Evolutionary conservation across 2,888 invertebrate species (phyloP).

Genomic region (Coelogynopora nodosa): DNA sequence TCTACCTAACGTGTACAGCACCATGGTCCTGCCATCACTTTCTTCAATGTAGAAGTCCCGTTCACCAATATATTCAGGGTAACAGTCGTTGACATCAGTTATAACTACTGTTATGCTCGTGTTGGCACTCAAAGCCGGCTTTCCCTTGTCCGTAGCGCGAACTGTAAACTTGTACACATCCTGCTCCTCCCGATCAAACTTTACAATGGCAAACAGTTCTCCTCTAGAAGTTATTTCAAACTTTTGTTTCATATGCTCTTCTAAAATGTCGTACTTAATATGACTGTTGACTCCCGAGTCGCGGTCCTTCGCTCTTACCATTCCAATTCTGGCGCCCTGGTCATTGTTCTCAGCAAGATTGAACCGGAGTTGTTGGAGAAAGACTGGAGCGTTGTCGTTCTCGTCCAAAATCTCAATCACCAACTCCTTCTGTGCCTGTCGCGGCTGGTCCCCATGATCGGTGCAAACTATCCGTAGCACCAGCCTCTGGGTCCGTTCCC

Average conservation of each 20-base stretch:
- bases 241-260: background rate
- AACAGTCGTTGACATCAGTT: constrained; percentile 34
- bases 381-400: constrained; percentile 37
- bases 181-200: constrained; percentile 32
- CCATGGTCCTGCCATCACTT: constrained; percentile 18
- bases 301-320: background rate
- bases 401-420: constrained; percentile 8
- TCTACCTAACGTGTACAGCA: background rate
- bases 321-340: constrained; percentile 32
- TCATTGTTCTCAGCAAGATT: constrained; percentile 28
- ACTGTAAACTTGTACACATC: constrained; percentile 16
- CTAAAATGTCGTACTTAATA: constrained; percentile 1
- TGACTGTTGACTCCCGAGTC: constrained; percentile 2
- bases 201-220: constrained; percentile 11
- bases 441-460: constrained; percentile 29
- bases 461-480: constrained; percentile 31
- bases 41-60: constrained; percentile 32
- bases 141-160: background rate
- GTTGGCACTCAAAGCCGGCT: background rate
- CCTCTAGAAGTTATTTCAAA: constrained; percentile 12
- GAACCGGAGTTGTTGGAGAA: background rate
- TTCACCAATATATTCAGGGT: constrained; percentile 36
- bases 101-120: constrained; percentile 32
- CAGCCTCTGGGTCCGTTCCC: constrained; percentile 2
- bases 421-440: background rate